phyloP scores from a whole-genome alignment of 2,113 vertebrate genomes.

The Corvus moneduloides region DNA sequence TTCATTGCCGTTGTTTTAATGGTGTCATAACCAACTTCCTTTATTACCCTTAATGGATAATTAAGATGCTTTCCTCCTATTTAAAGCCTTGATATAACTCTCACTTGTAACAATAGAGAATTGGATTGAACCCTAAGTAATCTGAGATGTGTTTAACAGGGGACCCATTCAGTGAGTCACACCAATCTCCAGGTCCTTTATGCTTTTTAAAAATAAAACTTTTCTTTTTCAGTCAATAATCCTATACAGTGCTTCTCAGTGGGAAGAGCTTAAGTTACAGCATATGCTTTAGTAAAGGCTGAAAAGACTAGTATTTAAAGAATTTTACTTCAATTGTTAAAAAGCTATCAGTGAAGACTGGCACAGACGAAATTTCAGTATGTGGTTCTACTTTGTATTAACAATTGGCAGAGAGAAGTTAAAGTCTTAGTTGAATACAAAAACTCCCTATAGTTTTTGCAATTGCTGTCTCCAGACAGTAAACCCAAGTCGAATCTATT shows the following conservation, averaged over 20 bases:
- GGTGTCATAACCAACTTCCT: constrained; percentile 45
- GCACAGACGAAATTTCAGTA: not conserved
- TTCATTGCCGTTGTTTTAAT: constrained; percentile 29
- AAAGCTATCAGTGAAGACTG: not conserved
- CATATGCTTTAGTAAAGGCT: not conserved
- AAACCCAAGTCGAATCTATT: not conserved
- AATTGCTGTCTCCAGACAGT: not conserved
- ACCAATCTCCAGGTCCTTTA: not conserved
- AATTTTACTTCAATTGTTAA: not conserved
- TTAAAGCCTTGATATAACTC: not conserved
- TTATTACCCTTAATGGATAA: constrained; percentile 39
- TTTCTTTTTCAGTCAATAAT: not conserved
- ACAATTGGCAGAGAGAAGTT: not conserved
- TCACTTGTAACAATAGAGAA: not conserved
- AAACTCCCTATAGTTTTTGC: not conserved
- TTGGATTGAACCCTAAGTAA: not conserved
- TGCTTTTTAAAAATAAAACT: not conserved
- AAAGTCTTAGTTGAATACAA: not conserved
- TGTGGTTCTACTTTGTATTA: not conserved
- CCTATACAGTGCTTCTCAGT: not conserved
- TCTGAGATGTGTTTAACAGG: not conserved
- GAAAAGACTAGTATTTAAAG: not conserved
- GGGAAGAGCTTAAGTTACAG: not conserved
- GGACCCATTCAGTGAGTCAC: not conserved
- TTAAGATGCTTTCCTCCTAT: constrained; percentile 25